Conservation (phyloP, 2,797 vertebrate genomes). For the Enteromius radiatus region DNA sequence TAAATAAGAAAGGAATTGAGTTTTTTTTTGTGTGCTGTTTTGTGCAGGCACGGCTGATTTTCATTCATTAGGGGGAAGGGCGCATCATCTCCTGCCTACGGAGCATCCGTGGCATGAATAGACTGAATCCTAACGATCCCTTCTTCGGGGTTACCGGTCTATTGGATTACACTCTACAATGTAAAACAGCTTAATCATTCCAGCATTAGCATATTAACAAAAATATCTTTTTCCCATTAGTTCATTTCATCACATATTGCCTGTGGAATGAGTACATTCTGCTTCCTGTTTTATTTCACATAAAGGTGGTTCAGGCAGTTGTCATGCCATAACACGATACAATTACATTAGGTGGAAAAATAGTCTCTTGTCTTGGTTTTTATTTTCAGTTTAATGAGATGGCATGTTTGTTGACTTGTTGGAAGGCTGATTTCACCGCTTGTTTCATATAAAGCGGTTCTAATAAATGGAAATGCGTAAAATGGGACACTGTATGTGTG, state of each 20-base stretch:
- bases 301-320: neutral
- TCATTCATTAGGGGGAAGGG: slow-evolving; percentile 30
- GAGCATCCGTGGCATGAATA: slow-evolving; percentile 26
- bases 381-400: slow-evolving; percentile 6
- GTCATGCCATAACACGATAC: neutral
- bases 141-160: slow-evolving; percentile 54
- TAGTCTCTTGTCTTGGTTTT: slow-evolving; percentile 9
- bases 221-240: slow-evolving; percentile 52
- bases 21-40: too few relatives aligned
- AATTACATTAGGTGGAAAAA: neutral
- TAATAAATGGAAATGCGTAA: slow-evolving; percentile 42
- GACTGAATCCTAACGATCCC: slow-evolving; percentile 52
- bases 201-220: slow-evolving; percentile 57
- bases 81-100: slow-evolving; percentile 11
- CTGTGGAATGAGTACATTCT: neutral
- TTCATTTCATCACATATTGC: slow-evolving; percentile 49
- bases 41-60: neutral
- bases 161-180: slow-evolving; percentile 58
- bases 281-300: neutral
- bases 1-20: slow-evolving; percentile 11
- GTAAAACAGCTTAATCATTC: slow-evolving; percentile 61
- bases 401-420: slow-evolving; percentile 34
- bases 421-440: slow-evolving; percentile 2
- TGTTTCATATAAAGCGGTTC: slow-evolving; percentile 35
- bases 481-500: slow-evolving; percentile 24